These are phyloP conservation scores for Zaprionus kolodkinae DNA, from an alignment of 1,140 invertebrate genomes.

Conservation along the genomic window DNA sequence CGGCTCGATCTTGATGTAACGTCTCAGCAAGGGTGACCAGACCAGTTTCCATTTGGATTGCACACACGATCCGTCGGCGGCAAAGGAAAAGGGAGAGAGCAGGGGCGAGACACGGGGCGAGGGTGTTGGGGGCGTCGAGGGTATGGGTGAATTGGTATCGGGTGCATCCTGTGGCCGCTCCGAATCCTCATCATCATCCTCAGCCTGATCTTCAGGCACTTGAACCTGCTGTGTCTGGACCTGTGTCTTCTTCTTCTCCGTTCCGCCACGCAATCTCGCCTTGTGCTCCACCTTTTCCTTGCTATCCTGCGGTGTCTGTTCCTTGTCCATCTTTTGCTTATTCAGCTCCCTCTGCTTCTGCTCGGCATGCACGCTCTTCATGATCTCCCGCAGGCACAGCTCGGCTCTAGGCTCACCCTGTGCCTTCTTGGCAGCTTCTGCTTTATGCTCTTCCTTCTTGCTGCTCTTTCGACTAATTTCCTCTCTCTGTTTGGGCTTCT, in stretches of 20 bases:
- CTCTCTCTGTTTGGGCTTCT: not conserved
- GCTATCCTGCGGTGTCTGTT: not conserved
- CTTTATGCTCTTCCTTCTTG: not conserved
- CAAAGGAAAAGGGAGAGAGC: too few species aligned
- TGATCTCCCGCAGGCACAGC: not conserved
- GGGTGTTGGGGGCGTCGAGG: not conserved
- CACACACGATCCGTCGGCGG: too few species aligned
- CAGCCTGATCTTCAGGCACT: not conserved
- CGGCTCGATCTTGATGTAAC: not conserved
- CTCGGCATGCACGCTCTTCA: not conserved
- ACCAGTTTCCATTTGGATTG: not conserved
- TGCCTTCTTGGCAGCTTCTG: not conserved
- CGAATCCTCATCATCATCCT: too few species aligned
- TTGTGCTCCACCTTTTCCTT: not conserved
- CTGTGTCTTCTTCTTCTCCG: not conserved
- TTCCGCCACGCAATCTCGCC: not conserved
- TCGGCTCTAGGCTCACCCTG: not conserved
- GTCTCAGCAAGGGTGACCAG: conserved; percentile 7
- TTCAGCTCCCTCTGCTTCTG: not conserved
- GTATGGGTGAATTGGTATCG: not conserved
- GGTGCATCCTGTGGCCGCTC: not conserved
- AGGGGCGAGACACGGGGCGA: not conserved
- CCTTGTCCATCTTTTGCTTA: not conserved
- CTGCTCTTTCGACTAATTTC: not conserved
- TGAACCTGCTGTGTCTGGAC: not conserved